Evolutionary conservation across 2,888 invertebrate species (phyloP), one percentile per base, ranked within the genome.

Genomic region (Morpho helenor): DNA sequence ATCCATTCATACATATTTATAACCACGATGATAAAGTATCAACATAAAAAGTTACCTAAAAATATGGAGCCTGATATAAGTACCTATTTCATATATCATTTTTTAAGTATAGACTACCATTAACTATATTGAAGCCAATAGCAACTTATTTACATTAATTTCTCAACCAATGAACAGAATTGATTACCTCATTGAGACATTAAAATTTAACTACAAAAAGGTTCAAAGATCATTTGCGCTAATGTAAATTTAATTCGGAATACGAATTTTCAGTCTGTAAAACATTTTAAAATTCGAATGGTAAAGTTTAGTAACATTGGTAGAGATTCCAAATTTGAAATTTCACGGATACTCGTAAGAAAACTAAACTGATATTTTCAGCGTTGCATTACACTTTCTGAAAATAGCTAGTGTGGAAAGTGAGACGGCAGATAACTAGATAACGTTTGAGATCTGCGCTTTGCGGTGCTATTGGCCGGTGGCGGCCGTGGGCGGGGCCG

Each of bases 401-500:
- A 85, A 87, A 88, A 86, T 86, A 87, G 64, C 61, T 73, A 74
- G 74, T 75, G 75, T 75, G 73, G 78, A 76, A 88, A 88, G 88
- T 80, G 89, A 89, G 88, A 90, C 82, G 78, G 88, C 81, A 87
- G 89, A 89, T 85, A 87, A 88, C 83, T 84, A 90, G 90, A 90
- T 88, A 89, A 90, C 80, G 89, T 75, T 83, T 91, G 91, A 86
- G 92, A 92, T 91, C 92, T 91, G 87, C 91, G 86, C 78, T 81
- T 80, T 76, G 69, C 71, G 70, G 65, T 65, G 77, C 67, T 76
- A 89, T 89, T 89, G 89, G 89, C 62, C 75, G 79, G 67, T 73
- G 77, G 68, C 68, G 71, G 66, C 68, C 70, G 74, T 73, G 82
- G 90, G 91, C 90, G 90, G 83, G 84, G 84, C 84, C 74, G 74